Evolutionary conservation across 1,140 invertebrate genomes (phyloP), one percentile per base, ranked within the genome.

Genomic region (Aphelenchoides fujianensis): DNA sequence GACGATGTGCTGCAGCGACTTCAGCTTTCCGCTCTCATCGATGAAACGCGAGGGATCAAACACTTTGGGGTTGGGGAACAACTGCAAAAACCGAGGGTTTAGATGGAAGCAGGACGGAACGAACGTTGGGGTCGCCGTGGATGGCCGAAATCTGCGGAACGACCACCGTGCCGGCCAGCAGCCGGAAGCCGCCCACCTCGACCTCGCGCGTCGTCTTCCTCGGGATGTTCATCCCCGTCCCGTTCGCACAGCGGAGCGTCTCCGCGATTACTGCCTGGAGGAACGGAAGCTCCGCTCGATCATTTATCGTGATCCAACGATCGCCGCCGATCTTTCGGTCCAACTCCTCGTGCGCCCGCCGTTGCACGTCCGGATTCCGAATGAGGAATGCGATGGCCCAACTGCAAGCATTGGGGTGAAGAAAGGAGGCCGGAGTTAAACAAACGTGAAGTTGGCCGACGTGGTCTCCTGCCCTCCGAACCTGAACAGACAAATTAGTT

Each of bases 371-470:
- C 5, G 57, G 54, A 35, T 70, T 30, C 23, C 32, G 16, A 7
- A 69, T 69, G 23, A 69, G 68, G 12, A 68, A 69, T 16, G 35
- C 35, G 59, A 61, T 68, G n/a, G n/a, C n/a, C n/a, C n/a, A n/a
- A n/a, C n/a, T n/a, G n/a, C n/a, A n/a, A n/a, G n/a, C n/a, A n/a
- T n/a, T n/a, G n/a, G n/a, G n/a, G n/a, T n/a, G n/a, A n/a, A n/a
- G n/a, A n/a, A n/a, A n/a, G n/a, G n/a, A n/a, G n/a, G n/a, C n/a
- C n/a, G n/a, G n/a, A n/a, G n/a, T n/a, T n/a, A n/a, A n/a, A n/a
- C n/a, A n/a, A n/a, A n/a, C n/a, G n/a, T n/a, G n/a, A n/a, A n/a
- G n/a, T n/a, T n/a, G n/a, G n/a, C n/a, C n/a, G n/a, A n/a, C n/a
- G n/a, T n/a, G n/a, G n/a, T n/a, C n/a, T n/a, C n/a, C n/a, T n/a